These are phyloP conservation scores for Monodelphis domestica DNA, from an alignment of 2,797 vertebrate species.

Conservation along the genomic window DNA sequence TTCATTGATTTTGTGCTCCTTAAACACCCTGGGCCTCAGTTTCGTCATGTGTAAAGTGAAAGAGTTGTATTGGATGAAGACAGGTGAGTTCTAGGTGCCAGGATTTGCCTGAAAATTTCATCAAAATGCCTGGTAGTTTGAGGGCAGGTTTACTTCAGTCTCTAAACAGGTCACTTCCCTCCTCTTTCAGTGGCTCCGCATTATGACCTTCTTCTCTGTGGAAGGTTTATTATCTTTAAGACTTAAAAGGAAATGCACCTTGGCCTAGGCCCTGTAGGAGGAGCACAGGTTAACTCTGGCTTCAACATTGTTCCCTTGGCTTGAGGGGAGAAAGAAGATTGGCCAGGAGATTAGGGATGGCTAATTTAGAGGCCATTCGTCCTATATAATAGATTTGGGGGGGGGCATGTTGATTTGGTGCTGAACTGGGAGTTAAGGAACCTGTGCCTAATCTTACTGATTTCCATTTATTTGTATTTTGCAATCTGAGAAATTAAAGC, in stretches of 20 bases:
- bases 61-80: neutral
- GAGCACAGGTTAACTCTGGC: neutral
- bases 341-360: neutral
- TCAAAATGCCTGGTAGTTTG: neutral
- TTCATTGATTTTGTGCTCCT: neutral
- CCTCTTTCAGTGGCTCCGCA: too few relatives aligned
- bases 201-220: neutral
- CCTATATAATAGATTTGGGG: neutral
- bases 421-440: neutral
- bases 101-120: neutral
- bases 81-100: neutral
- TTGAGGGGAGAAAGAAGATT: neutral
- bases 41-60: neutral
- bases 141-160: neutral
- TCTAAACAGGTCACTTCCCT: neutral
- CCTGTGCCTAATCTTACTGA: neutral
- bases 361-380: neutral
- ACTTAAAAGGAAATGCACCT: neutral
- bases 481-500: neutral
- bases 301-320: neutral
- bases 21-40: neutral
- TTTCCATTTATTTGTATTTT: neutral
- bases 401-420: neutral
- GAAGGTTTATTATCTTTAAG: neutral
- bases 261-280: neutral